These are phyloP conservation scores for Scaptomyza montana DNA, from an alignment of 1,140 invertebrate genomes.

Conservation along the genomic window DNA sequence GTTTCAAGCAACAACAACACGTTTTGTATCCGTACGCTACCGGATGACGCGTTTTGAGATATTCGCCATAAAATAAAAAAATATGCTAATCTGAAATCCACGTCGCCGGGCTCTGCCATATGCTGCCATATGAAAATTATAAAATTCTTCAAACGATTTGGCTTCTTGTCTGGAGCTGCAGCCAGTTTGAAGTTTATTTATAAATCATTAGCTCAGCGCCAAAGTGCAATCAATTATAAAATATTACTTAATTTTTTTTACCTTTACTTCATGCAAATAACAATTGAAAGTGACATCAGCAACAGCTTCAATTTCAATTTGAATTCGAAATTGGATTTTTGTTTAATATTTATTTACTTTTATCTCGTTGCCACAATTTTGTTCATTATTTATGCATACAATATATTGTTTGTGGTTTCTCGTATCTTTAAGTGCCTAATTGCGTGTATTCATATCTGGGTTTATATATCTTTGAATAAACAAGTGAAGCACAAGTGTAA, in stretches of 20 bases:
- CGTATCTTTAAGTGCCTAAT: slow-evolving; percentile 49
- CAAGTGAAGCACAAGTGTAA: slow-evolving; percentile 32
- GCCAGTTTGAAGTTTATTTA: slow-evolving; percentile 56
- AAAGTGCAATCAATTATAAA: slow-evolving; percentile 49
- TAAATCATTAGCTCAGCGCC: slow-evolving; percentile 70
- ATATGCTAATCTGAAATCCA: slow-evolving; percentile 49
- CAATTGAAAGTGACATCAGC: slow-evolving; percentile 74
- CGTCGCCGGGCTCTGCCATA: slow-evolving; percentile 25
- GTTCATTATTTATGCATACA: slow-evolving; percentile 20
- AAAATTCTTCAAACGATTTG: slow-evolving; percentile 29
- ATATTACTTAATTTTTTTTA: slow-evolving; percentile 10
- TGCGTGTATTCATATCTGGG: slow-evolving; percentile 57
- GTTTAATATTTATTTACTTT: slow-evolving; percentile 6
- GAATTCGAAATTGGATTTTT: slow-evolving; percentile 29
- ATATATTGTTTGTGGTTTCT: slow-evolving; percentile 31
- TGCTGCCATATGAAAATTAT: slow-evolving; percentile 13
- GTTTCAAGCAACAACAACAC: slow-evolving; percentile 1
- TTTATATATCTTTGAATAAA: slow-evolving; percentile 29
- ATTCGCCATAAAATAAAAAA: slow-evolving; percentile 36
- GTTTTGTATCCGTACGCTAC: slow-evolving; percentile 21
- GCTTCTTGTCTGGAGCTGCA: slow-evolving; percentile 38
- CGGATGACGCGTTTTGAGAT: slow-evolving; percentile 38
- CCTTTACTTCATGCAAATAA: slow-evolving; percentile 32
- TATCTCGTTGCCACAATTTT: slow-evolving; percentile 15
- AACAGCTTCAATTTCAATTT: background rate